Base-by-base conservation (phyloP, 2,797 vertebrate species). In the Lacerta bilineata region DNA sequence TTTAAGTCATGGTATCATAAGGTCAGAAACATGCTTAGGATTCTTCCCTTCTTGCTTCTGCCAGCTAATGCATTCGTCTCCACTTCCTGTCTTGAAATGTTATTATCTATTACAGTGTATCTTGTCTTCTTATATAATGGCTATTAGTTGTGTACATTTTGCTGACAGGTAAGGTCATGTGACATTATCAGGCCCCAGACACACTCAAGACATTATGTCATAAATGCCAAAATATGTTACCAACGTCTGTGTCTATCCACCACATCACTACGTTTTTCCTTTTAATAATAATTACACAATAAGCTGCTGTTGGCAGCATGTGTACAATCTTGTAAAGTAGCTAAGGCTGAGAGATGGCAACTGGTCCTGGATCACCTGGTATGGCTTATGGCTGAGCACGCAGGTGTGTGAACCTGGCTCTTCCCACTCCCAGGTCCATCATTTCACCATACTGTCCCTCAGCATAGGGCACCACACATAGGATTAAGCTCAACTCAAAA, bases 21-120 rank as follows among this genome's bases (percentile, higher is more conserved):
- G 64, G 91, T 93, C 94, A 94, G 90, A 93, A 90, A 68, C 85
- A 87, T 92, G 93, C 85, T 83, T 78, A 15, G 36, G 29, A 86
- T 92, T 87, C 78, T 64, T 94, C 59, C 64, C 13, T 80, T 93
- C 84, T 92, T 92, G 25, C 72, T 91, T 92, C 84, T 88, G 6
- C 18, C 81, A 74, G 20, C 36, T 72, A 1, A 86, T 72, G 29
- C 33, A 80, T 90, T 85, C 84, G 84, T 89, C 7, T 3, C 8
- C 81, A 72, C 83, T 92, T 95, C 91, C 91, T 89, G 75, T 92
- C 83, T 64, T 89, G 87, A 92, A 94, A 86, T 92, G 80, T 80
- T 83, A 39, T 33, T 88, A 15, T 74, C 18, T 59, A 75, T 61
- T 43, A 2, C 17, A 81, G 33, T 72, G 27, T 69, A 66, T 77